Conservation (phyloP, 2,113 vertebrate genomes). For the Daphoenositta chrysoptera region DNA sequence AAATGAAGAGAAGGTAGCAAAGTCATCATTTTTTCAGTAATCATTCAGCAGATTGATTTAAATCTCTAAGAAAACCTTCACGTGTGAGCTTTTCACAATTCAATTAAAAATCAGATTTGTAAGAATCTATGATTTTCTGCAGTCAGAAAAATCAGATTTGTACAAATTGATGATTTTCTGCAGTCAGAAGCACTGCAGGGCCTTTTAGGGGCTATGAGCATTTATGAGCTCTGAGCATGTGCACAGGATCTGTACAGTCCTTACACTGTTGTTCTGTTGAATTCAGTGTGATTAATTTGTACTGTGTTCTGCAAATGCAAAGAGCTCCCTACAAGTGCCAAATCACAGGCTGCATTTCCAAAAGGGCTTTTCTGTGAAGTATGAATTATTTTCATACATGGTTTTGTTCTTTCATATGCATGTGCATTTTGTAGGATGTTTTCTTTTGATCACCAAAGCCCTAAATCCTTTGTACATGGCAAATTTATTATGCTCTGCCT, state of each 20-base stretch:
- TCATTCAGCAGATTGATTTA: neutral
- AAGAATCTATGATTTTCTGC: neutral
- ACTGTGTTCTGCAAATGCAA: neutral
- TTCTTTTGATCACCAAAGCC: slow-evolving; percentile 7
- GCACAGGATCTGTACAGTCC: neutral
- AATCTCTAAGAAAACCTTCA: neutral
- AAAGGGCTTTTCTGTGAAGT: neutral
- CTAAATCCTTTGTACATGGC: neutral
- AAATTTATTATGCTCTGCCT: neutral
- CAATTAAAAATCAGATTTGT: neutral
- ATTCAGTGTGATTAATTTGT: neutral
- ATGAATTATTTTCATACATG: neutral
- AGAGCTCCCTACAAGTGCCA: neutral
- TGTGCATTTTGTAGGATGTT: neutral
- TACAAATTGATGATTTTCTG: neutral
- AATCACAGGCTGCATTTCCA: neutral
- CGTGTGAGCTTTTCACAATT: neutral
- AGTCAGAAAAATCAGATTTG: neutral
- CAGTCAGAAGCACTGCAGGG: neutral
- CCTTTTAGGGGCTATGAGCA: neutral
- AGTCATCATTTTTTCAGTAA: neutral
- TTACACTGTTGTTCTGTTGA: neutral
- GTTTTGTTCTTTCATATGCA: neutral
- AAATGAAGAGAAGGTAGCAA: slow-evolving; percentile 84
- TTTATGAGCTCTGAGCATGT: neutral